phyloP scores from a whole-genome alignment of 2,888 invertebrate genomes.

The Sphaerophoria taeniata region DNA sequence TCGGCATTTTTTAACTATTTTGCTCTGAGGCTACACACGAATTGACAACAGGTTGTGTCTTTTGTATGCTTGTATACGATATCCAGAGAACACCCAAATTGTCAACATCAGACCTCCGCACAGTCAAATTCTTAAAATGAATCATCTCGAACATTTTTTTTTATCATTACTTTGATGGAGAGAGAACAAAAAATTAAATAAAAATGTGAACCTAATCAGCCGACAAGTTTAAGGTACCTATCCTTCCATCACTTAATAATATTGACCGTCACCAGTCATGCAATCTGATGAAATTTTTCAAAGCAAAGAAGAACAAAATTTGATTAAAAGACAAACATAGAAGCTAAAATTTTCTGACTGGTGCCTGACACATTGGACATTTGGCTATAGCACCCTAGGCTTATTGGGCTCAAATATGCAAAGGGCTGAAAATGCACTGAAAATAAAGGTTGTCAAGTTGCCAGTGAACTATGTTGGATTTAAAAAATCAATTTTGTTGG shows the following conservation, averaged over 20 bases:
- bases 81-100: constrained; percentile 68
- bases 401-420: too few species aligned
- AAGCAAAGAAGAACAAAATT: constrained; percentile 21
- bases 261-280: constrained; percentile 57
- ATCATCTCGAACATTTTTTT: constrained; percentile 59
- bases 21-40: constrained; percentile 40
- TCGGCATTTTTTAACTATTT: constrained; percentile 53
- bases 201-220: constrained; percentile 65
- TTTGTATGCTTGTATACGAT: constrained; percentile 17
- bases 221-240: constrained; percentile 66
- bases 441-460: too few species aligned
- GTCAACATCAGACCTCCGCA: constrained; percentile 68
- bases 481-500: too few species aligned
- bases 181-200: constrained; percentile 54
- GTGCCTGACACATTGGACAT: not conserved
- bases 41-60: constrained; percentile 34
- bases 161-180: constrained; percentile 62
- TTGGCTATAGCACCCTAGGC: constrained; percentile 1
- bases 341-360: not conserved
- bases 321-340: not conserved
- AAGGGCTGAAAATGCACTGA: too few species aligned
- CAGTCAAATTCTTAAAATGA: constrained; percentile 65
- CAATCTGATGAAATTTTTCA: constrained; percentile 52
- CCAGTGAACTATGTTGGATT: too few species aligned
- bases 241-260: constrained; percentile 70